Evolutionary conservation across 2,113 vertebrate species (phyloP).

Genomic region (Zosterops japonicus): DNA sequence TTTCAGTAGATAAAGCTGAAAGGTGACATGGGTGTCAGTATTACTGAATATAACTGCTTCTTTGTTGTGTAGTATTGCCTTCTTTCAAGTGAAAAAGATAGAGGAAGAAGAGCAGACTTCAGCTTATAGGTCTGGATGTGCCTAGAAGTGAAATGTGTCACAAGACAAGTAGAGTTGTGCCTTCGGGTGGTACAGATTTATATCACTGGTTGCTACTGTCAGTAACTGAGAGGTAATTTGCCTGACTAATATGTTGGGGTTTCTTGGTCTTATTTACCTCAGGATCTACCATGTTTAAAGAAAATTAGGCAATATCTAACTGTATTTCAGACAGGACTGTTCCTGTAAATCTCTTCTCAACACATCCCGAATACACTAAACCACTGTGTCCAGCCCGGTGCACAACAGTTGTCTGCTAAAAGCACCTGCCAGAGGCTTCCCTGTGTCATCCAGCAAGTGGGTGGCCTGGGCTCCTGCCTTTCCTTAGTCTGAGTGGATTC

Average conservation of each 20-base stretch:
- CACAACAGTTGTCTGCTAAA: accelerated
- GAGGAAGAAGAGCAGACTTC: background rate
- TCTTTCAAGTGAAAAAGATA: background rate
- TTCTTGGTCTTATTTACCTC: background rate
- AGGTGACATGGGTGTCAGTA: background rate
- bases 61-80: background rate
- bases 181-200: background rate
- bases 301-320: background rate
- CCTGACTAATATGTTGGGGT: background rate
- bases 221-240: background rate
- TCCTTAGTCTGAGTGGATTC: background rate
- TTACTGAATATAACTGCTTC: background rate
- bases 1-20: background rate
- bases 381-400: background rate
- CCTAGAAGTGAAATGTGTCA: background rate
- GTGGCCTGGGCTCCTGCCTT: constrained; percentile 8
- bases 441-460: accelerated
- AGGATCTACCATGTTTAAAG: background rate
- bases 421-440: background rate
- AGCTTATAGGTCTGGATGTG: background rate
- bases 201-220: background rate
- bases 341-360: background rate
- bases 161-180: background rate
- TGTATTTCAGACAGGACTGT: background rate
- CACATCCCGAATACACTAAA: background rate